Conservation (phyloP, 2,113 vertebrate species). For the Elephantulus edwardii region DNA sequence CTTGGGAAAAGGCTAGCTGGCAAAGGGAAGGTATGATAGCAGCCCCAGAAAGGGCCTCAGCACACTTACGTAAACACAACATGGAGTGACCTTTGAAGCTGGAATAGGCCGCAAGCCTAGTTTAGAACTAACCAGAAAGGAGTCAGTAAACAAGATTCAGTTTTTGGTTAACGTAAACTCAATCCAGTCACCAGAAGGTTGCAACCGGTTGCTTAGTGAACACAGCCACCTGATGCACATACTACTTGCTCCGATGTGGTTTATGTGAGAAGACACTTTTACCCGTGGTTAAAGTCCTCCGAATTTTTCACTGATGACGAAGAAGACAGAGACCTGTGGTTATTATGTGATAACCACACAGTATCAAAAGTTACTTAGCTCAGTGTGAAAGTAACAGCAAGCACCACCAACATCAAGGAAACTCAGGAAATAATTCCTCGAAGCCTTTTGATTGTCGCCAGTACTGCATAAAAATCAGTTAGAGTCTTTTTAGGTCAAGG, state of each 20-base stretch:
- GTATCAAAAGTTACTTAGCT: conserved; percentile 63
- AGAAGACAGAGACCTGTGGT: conserved; percentile 60
- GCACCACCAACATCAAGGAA: neutral
- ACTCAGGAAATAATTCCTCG: conserved; percentile 51
- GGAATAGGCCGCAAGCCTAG: neutral
- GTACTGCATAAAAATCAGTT: neutral
- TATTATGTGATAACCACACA: conserved; percentile 72
- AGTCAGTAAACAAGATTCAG: neutral
- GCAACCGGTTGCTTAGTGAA: no score
- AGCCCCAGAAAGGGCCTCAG: neutral
- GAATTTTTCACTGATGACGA: neutral
- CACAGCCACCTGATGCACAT: neutral
- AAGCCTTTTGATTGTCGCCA: conserved; percentile 17
- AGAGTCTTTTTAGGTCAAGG: neutral
- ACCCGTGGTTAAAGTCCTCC: conserved; percentile 61
- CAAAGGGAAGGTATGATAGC: neutral
- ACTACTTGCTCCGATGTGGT: conserved; percentile 45
- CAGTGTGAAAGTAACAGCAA: conserved; percentile 40
- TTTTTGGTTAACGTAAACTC: neutral
- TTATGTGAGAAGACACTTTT: conserved; percentile 70
- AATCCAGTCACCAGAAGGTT: neutral
- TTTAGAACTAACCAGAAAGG: neutral
- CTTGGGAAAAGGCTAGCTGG: neutral
- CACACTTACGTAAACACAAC: neutral
- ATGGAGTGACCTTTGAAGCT: rapidly evolving